A percentile compares a stretch with the other conserved stretches of the same genome.
phyloP scores from a whole-genome alignment of 2,888 invertebrate genomes.

The Microdon myrmicae region DNA sequence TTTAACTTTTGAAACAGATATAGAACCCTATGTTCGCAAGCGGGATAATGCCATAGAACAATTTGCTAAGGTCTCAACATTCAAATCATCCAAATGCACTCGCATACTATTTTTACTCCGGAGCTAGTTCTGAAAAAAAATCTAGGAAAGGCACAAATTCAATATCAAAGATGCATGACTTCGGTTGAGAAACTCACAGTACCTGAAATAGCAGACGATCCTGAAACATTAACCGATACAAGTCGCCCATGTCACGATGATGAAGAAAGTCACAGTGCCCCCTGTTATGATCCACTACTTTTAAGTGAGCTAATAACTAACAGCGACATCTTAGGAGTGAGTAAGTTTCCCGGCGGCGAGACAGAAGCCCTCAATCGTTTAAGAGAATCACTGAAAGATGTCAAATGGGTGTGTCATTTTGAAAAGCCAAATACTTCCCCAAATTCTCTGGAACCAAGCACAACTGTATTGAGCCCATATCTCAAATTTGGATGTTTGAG shows the following conservation, averaged over 20 bases:
- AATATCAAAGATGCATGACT: conserved; percentile 74
- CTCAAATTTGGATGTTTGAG: conserved; percentile 77
- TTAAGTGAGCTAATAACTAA: conserved; percentile 70
- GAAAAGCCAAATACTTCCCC: conserved; percentile 80
- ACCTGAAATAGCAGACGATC: conserved; percentile 64
- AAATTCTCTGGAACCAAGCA: conserved; percentile 76
- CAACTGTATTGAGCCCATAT: conserved; percentile 76
- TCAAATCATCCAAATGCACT: conserved; percentile 70
- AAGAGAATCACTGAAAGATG: conserved; percentile 68
- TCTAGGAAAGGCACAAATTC: conserved; percentile 71
- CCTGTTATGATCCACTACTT: conserved; percentile 70
- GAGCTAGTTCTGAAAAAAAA: conserved; percentile 71
- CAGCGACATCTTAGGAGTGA: conserved; percentile 67
- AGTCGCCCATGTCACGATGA: conserved; percentile 66
- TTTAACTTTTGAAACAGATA: conserved; percentile 73
- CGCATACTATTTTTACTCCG: conserved; percentile 74
- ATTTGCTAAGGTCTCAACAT: conserved; percentile 69
- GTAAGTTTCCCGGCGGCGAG: conserved; percentile 73
- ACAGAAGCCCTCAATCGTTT: conserved; percentile 72
- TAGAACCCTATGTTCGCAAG: conserved; percentile 71
- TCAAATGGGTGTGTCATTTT: conserved; percentile 78
- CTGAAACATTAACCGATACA: conserved; percentile 64
- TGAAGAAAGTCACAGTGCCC: conserved; percentile 58
- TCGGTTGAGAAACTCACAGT: conserved; percentile 65
- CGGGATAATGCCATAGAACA: conserved; percentile 70